Percentiles rank a stretch among this genome's conserved stretches.
phyloP scores from a whole-genome alignment of 2,113 vertebrate species.

The Ancistrus triradiatus region DNA sequence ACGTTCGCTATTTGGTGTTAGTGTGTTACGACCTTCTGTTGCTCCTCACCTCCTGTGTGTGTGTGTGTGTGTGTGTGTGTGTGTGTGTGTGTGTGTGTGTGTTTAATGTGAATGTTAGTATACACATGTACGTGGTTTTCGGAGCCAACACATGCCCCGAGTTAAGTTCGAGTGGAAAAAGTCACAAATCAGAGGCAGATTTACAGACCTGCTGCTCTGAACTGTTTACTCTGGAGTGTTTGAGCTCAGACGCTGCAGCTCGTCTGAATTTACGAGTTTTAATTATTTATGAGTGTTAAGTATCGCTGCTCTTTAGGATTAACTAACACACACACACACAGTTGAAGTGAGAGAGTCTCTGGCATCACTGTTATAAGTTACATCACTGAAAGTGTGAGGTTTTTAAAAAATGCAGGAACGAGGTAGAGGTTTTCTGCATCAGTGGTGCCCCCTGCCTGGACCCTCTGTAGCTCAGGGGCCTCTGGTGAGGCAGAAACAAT shows the following conservation, averaged over 20 bases:
- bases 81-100: background rate
- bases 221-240: background rate
- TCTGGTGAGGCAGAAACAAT: no score
- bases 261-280: background rate
- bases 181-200: slow-evolving; percentile 22
- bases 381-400: no score
- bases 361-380: no score
- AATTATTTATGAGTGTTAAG: background rate
- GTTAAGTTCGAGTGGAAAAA: slow-evolving; percentile 2
- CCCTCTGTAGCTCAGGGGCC: no score
- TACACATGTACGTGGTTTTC: background rate
- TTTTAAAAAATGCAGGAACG: no score
- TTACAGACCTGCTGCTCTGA: background rate
- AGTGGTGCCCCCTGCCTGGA: no score
- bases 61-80: background rate
- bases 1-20: background rate
- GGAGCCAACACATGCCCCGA: background rate
- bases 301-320: background rate
- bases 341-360: no score
- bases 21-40: background rate
- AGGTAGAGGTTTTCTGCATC: no score
- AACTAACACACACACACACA: no score
- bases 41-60: no score
- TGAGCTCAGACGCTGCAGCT: background rate
- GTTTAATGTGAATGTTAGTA: background rate